Percentiles rank a stretch among this genome's conserved stretches.
These are phyloP conservation scores for Thunnus albacares DNA, from an alignment of 2,797 vertebrate species.

Conservation along the genomic window DNA sequence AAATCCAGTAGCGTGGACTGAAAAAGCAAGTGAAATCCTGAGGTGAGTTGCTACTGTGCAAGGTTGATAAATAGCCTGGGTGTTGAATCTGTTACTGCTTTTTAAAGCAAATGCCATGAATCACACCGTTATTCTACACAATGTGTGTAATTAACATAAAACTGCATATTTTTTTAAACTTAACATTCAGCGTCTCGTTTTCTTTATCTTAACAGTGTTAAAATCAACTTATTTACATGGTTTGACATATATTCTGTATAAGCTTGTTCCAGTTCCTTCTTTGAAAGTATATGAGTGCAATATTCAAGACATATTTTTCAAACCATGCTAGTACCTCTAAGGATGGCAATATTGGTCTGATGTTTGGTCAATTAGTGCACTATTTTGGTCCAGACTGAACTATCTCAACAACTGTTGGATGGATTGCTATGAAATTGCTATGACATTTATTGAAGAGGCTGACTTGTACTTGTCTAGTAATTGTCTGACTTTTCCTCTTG, in stretches of 20 bases:
- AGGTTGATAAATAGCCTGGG: slow-evolving; percentile 23
- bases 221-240: background rate
- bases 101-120: background rate
- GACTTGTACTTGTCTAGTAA: no score
- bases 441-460: no score
- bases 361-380: no score
- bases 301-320: background rate
- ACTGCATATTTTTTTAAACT: background rate
- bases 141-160: background rate
- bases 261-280: background rate
- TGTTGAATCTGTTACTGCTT: slow-evolving; percentile 1
- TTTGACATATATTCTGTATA: background rate
- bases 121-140: background rate
- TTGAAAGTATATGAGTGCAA: background rate
- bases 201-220: background rate
- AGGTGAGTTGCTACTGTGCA: slow-evolving; percentile 19
- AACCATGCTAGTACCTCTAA: background rate
- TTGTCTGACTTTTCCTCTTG: no score
- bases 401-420: background rate
- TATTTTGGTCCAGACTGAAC: background rate
- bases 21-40: slow-evolving; percentile 26
- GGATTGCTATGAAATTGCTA: background rate
- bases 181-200: background rate
- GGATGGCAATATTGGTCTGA: background rate
- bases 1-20: slow-evolving; percentile 44